Evolutionary conservation across 2,797 vertebrate species (phyloP).

Genomic region (Sarcophilus harrisii): DNA sequence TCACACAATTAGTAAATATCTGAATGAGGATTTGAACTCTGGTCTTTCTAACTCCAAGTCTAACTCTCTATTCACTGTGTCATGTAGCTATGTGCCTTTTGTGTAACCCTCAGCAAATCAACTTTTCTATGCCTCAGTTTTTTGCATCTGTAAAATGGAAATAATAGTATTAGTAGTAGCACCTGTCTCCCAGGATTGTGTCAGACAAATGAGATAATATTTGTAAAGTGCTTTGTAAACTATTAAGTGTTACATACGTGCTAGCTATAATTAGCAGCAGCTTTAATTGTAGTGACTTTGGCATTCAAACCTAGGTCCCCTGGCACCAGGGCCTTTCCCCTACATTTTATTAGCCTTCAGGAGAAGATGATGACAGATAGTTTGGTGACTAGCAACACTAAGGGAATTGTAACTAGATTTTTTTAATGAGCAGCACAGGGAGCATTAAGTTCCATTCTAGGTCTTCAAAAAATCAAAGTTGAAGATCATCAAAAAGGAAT

Average conservation of each 20-base stretch:
- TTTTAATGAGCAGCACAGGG: not conserved
- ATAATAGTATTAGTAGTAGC: not conserved
- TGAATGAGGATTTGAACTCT: too few relatives aligned
- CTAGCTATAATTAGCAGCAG: not conserved
- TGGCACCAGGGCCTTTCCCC: not conserved
- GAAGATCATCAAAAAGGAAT: not conserved
- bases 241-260: not conserved
- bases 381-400: not conserved
- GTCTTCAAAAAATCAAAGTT: not conserved
- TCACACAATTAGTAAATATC: not conserved
- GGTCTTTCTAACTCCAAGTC: too few relatives aligned
- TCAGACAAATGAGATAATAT: not conserved
- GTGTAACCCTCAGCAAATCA: not conserved
- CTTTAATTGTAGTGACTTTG: not conserved
- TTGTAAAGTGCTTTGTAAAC: not conserved
- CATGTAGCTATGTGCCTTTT: too few relatives aligned
- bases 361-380: not conserved
- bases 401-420: not conserved
- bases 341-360: not conserved
- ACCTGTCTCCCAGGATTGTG: not conserved
- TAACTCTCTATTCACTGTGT: too few relatives aligned
- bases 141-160: not conserved
- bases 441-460: not conserved
- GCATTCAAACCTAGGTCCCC: not conserved
- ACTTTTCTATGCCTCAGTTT: not conserved